Conservation (phyloP, 2,113 vertebrate genomes). For the Alethe diademata region DNA sequence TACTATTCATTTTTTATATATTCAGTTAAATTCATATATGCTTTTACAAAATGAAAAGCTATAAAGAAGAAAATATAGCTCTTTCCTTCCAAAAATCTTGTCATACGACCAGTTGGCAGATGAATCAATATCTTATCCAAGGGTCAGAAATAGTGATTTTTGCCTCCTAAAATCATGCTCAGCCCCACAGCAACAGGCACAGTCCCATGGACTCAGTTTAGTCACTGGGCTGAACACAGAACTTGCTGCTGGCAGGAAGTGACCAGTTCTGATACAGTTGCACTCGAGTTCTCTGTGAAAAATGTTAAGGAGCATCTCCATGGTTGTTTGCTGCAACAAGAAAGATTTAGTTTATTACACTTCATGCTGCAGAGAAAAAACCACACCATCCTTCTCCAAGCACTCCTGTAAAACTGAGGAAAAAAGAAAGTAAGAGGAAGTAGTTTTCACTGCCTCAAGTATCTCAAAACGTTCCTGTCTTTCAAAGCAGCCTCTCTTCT, state of each 20-base stretch:
- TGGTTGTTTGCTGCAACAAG: background rate
- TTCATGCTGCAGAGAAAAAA: background rate
- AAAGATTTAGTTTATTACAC: background rate
- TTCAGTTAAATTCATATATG: background rate
- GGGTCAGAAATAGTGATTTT: background rate
- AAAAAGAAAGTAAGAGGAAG: background rate
- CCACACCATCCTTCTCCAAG: background rate
- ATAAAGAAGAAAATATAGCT: background rate
- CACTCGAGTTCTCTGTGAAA: background rate
- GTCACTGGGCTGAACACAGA: background rate
- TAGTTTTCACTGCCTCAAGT: background rate
- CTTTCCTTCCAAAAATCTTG: background rate
- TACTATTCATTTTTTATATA: background rate
- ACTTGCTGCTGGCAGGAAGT: background rate
- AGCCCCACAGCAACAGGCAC: background rate
- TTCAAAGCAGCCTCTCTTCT: background rate
- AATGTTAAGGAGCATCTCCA: background rate
- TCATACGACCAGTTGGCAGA: background rate
- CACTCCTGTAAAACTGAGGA: background rate
- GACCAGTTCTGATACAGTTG: background rate
- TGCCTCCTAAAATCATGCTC: background rate
- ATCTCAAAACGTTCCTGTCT: background rate
- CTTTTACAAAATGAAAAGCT: background rate
- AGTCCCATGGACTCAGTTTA: fast-evolving
- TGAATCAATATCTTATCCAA: background rate